phyloP scores from a whole-genome alignment of 2,888 invertebrate genomes.

The Brachypterus glaber region DNA sequence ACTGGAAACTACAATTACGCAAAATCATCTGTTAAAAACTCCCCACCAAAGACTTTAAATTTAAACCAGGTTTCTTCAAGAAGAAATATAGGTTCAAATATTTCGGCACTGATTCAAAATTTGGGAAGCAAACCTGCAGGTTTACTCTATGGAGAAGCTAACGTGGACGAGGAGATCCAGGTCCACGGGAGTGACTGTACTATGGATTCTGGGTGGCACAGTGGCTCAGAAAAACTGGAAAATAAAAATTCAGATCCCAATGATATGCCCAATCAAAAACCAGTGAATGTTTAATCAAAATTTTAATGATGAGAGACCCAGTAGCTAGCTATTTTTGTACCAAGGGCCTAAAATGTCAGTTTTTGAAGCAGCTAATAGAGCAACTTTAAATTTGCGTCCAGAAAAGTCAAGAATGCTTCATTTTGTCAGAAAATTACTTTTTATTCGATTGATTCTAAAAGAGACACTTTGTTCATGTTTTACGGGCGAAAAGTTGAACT shows the following conservation, averaged over 20 bases:
- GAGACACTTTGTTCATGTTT: too few species aligned
- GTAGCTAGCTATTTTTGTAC: not conserved
- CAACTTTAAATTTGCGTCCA: too few species aligned
- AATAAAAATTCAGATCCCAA: slow-evolving; percentile 27
- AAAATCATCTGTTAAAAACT: slow-evolving; percentile 29
- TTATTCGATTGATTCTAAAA: too few species aligned
- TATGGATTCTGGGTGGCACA: slow-evolving; percentile 62
- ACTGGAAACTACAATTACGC: slow-evolving; percentile 26
- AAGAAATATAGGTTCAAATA: slow-evolving; percentile 40
- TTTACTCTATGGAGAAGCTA: slow-evolving; percentile 38
- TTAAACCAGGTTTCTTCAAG: slow-evolving; percentile 23
- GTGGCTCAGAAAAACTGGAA: slow-evolving; percentile 53
- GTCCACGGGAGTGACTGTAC: slow-evolving; percentile 43
- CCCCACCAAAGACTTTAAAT: slow-evolving; percentile 34
- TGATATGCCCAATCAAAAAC: slow-evolving; percentile 27
- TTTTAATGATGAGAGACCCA: not conserved
- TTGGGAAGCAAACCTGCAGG: slow-evolving; percentile 41
- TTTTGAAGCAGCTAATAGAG: too few species aligned
- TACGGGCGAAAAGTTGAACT: too few species aligned
- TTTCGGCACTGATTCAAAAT: slow-evolving; percentile 43
- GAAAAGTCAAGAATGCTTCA: too few species aligned
- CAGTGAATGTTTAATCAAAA: slow-evolving; percentile 32
- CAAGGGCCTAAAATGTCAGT: not conserved
- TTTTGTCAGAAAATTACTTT: too few species aligned
- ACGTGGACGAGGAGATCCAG: slow-evolving; percentile 34